These are phyloP conservation scores for Carlito syrichta DNA, from an alignment of 2,113 vertebrate species.

Conservation along the genomic window DNA sequence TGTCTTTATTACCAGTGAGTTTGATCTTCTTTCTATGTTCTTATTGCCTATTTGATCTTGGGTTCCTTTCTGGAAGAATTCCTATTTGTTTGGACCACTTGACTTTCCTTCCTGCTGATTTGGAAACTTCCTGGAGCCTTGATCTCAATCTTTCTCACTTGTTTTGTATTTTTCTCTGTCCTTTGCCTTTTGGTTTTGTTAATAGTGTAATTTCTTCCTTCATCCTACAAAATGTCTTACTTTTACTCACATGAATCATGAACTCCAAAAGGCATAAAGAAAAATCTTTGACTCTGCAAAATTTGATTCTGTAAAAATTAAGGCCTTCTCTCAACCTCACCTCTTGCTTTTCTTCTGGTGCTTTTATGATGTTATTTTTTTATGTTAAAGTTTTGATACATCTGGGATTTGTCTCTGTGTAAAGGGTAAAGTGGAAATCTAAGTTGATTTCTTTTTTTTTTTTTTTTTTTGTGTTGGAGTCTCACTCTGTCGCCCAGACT, in stretches of 20 bases:
- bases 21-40: background rate
- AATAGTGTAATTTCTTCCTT: background rate
- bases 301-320: background rate
- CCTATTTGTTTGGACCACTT: background rate
- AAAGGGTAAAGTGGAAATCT: background rate
- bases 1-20: background rate
- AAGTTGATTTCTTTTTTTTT: background rate
- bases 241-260: conserved; percentile 16
- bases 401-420: background rate
- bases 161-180: background rate
- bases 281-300: conserved; percentile 21
- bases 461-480: background rate
- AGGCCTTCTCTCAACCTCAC: background rate
- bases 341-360: conserved; percentile 11
- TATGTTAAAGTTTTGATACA: background rate
- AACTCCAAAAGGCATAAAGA: background rate
- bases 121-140: background rate
- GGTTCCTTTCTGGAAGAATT: background rate
- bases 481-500: too few species aligned
- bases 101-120: background rate
- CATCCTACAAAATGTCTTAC: background rate
- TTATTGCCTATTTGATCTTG: background rate
- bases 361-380: background rate
- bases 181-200: background rate
- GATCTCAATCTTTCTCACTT: background rate